Evolutionary conservation across 1,140 invertebrate genomes (phyloP), one percentile per base, ranked within the genome.

Genomic region (Oreohelix idahoensis): DNA sequence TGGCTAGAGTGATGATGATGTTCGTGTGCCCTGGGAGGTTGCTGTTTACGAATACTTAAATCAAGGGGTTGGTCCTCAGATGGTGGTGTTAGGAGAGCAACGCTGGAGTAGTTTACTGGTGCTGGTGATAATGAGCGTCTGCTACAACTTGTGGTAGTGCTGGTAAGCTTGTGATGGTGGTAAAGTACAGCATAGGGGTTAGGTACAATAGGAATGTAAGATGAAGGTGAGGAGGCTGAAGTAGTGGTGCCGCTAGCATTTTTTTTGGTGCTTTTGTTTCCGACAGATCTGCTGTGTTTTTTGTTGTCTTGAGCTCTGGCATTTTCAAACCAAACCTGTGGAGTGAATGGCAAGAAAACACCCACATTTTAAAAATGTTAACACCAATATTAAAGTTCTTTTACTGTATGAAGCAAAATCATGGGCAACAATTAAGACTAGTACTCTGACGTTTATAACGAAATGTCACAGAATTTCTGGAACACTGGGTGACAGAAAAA

Each of bases 31-130:
- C 87, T 86, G n/a, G 85, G 87, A 1, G 88, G 87, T 29, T 87
- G 95, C 45, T 84, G 71, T 83, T 79, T 86, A 85, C 96, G 97
- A 2, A 96, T 95, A 5, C 96, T 97, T 74, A 98, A 93, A 93
- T 98, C 97, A 35, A 98, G 91, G 0, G 97, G 97, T 91, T 97
- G 85, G 53, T 89, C 89, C n/a, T 74, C 80, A 38, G 81, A 49
- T 42, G 63, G 79, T 74, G 75, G 82, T 15, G 79, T 80, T 39
- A 80, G 10, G 29, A 75, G 82, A 38, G 69, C 76, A 66, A 39
- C 58, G 32, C 36, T 71, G 70, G 71, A 42, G 23, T 45, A 49
- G 38, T 63, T 75, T 45, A 82, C 17, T 63, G 69, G 70, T 36
- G 23, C 51, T 39, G 49, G 79, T 51, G 70, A 80, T 45, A 45